Percentiles rank a stretch among this genome's conserved stretches.
phyloP scores from a whole-genome alignment of 2,113 vertebrate genomes.

The Rostratula benghalensis region DNA sequence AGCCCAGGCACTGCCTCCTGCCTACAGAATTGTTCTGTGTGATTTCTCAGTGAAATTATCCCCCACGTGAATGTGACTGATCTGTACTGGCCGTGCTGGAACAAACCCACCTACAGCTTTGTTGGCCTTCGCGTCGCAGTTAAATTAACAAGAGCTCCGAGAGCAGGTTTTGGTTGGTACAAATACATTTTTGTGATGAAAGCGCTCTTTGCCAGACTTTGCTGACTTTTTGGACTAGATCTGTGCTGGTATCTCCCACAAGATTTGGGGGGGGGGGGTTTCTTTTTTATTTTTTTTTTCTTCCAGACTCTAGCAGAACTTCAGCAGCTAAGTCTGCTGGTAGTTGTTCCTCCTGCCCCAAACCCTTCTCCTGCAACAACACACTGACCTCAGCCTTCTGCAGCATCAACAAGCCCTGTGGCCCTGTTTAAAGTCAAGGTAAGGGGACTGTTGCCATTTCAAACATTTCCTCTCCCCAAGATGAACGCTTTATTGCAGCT shows the following conservation, averaged over 20 bases:
- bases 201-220: neutral
- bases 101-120: neutral
- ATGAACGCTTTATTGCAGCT: neutral
- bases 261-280: neutral
- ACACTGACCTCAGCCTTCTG: neutral
- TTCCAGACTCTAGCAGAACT: neutral
- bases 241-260: neutral
- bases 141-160: neutral
- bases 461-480: neutral
- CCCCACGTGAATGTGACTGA: neutral
- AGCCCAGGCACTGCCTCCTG: neutral
- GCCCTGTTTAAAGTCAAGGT: neutral
- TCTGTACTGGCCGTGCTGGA: neutral
- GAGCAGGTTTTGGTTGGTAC: neutral
- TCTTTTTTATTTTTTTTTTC: neutral
- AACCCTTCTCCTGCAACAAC: neutral
- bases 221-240: neutral
- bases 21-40: neutral
- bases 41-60: neutral
- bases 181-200: constrained; percentile 5
- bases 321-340: neutral
- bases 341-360: neutral
- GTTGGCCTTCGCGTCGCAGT: neutral
- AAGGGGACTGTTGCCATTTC: neutral
- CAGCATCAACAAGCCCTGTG: neutral